Evolutionary conservation across 35 echinoderm and acorn worm genomes (phyloP), one percentile per base, ranked within the genome.

Genomic region (Lytechinus pictus): DNA sequence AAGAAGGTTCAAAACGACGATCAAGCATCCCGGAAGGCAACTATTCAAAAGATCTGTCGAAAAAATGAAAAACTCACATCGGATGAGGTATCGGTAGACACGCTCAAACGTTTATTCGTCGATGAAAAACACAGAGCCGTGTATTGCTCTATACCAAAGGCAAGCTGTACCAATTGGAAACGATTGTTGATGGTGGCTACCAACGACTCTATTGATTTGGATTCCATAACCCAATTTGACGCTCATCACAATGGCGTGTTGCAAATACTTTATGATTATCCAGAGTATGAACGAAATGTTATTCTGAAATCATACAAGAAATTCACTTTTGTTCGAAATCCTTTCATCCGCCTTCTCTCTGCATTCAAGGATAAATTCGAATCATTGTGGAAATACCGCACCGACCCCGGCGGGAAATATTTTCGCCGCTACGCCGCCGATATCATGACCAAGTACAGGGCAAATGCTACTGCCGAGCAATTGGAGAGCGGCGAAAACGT

Each of bases 111-210:
- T 7, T 54, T 93, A 19, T 93, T 53, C n/a, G 92, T 93, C 11
- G 24, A 93, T 54, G 92, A 93, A 54, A 93, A 93, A 57, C 52
- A 55, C 55, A 8, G 55, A 54, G 24, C 24, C 9, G 52, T 93
- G 21, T 93, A 93, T 24, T 93, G 92, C 28, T 93, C 92, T 54
- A 95, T 99, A 9, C 98, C 98, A 16, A 99, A 99, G 86, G 98
- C 95, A 3, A 96, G 98, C 7, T 97, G 98, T 54, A 98, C 96
- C 19, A 93, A 57, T 10, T 93, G 92, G 92, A 93, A 93, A 54
- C 52, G 92, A 93, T 16, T 93, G 54, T 10, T 93, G 9, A 55
- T 93, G 92, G 52, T 44, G 11, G 52, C 54, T 53, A 93, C 92
- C 9, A 93, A 93, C 27, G 54, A 57, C 54, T 93, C 92, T 6